phyloP scores from a whole-genome alignment of 2,888 invertebrate genomes.

The Drosophila putrida region DNA sequence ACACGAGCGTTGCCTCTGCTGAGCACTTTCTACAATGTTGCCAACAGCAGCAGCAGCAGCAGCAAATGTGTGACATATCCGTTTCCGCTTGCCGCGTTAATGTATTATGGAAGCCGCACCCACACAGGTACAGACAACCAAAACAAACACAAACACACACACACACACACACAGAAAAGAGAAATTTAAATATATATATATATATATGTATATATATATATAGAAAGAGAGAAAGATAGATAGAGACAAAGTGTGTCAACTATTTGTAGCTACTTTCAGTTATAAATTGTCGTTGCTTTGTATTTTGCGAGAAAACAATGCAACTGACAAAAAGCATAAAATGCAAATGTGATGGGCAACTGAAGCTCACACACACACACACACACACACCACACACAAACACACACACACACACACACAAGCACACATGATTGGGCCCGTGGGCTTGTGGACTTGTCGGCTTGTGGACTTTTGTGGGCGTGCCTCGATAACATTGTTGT shows the following conservation, averaged over 20 bases:
- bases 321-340: constrained; percentile 49
- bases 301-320: constrained; percentile 50
- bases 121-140: constrained; percentile 15
- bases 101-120: constrained; percentile 58
- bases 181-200: not conserved
- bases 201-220: not conserved
- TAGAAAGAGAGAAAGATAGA: not conserved
- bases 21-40: constrained; percentile 61
- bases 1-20: not conserved
- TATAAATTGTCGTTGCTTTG: constrained; percentile 58
- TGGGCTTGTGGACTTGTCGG: constrained; percentile 3
- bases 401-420: not conserved
- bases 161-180: constrained; percentile 3
- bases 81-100: constrained; percentile 72
- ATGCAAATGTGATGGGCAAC: constrained; percentile 40
- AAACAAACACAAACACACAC: constrained; percentile 12
- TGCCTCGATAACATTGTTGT: constrained; percentile 54
- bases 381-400: not conserved
- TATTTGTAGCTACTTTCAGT: constrained; percentile 46
- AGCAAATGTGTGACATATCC: constrained; percentile 79
- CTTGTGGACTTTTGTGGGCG: constrained; percentile 16
- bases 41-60: constrained; percentile 66
- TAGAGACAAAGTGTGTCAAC: constrained; percentile 41
- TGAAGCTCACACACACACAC: constrained; percentile 1
- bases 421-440: constrained; percentile 7